Conservation (phyloP, 2,888 invertebrate species). For the Gibbula magus region DNA sequence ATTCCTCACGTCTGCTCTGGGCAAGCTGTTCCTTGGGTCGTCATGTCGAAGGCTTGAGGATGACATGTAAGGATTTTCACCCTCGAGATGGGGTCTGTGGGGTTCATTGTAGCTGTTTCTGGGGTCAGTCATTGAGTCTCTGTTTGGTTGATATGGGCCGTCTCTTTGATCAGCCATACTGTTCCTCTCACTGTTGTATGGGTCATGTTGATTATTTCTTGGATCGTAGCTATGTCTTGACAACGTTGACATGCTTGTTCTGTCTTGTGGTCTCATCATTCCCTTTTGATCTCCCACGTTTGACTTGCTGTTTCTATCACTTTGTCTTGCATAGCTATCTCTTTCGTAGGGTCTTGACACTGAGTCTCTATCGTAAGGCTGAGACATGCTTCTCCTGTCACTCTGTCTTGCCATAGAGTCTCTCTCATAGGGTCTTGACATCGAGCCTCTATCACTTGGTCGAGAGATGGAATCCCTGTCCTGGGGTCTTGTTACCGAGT, state of each 20-base stretch:
- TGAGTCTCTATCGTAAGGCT: neutral
- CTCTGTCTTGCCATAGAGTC: neutral
- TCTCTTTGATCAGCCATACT: neutral
- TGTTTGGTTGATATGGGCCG: too few species aligned
- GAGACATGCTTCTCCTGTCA: neutral
- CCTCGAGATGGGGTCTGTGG: neutral
- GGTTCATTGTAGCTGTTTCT: neutral
- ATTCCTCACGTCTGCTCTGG: neutral
- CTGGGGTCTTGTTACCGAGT: neutral
- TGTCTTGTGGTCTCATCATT: neutral
- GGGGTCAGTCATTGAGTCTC: too few species aligned
- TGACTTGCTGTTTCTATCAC: neutral
- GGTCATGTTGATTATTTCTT: neutral
- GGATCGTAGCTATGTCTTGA: neutral
- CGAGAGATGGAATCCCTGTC: neutral
- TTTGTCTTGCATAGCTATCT: conserved; percentile 10
- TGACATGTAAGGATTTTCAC: neutral
- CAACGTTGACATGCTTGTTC: conserved; percentile 12
- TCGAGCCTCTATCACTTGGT: neutral
- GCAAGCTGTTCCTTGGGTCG: neutral
- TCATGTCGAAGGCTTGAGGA: neutral
- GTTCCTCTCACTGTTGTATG: neutral
- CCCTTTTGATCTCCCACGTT: too few species aligned
- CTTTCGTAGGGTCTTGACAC: neutral
- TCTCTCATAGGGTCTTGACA: conserved; percentile 5